These are phyloP conservation scores for Oceanites oceanicus DNA, from an alignment of 2,113 vertebrate species.

Conservation along the genomic window DNA sequence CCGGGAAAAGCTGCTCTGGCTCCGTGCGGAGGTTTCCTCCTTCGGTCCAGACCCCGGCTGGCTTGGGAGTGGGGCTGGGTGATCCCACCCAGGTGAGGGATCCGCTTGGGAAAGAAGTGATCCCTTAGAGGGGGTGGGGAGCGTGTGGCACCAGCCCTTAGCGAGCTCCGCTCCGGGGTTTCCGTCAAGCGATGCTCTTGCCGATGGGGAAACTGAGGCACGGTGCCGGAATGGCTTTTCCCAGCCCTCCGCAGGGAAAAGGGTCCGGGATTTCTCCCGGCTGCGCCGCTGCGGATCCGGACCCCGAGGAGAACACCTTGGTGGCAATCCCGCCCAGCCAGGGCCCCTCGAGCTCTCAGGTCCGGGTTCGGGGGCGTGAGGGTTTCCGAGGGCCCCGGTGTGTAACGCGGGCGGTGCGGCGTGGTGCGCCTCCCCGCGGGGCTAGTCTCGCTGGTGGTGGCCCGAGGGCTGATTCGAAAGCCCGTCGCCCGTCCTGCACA, in stretches of 20 bases:
- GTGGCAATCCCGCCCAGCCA: neutral
- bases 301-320: neutral
- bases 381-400: neutral
- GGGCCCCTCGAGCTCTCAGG: neutral
- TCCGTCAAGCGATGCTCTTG: neutral
- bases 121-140: neutral
- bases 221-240: neutral
- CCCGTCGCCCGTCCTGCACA: neutral
- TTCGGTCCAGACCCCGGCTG: neutral
- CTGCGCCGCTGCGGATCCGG: neutral
- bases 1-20: neutral
- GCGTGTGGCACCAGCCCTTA: neutral
- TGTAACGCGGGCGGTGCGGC: neutral
- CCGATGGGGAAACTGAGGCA: neutral
- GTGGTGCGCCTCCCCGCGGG: neutral
- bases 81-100: neutral
- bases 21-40: neutral
- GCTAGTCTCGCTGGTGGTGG: neutral
- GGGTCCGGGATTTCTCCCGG: neutral
- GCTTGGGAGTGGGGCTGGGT: neutral
- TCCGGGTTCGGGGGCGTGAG: neutral
- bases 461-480: neutral
- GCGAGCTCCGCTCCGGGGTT: too few relatives aligned
- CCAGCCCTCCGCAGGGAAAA: too few relatives aligned
- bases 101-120: neutral